These are phyloP conservation scores for Archaeoteleia sp. DNA, from an alignment of 2,888 invertebrate genomes.

Conservation along the genomic window DNA sequence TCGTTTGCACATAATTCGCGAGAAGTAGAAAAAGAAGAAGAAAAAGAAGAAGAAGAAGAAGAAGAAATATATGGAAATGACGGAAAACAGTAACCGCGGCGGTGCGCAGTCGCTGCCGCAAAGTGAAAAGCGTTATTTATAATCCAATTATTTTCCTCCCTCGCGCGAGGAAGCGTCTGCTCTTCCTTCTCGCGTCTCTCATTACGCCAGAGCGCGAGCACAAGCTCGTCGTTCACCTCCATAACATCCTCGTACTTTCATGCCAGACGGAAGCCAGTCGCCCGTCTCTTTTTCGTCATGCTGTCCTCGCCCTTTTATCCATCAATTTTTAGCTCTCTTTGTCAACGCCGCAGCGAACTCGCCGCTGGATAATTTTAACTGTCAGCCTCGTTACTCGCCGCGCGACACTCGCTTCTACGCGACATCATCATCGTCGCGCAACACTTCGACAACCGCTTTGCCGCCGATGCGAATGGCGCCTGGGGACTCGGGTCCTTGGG, in stretches of 20 bases:
- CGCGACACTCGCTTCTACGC: constrained; percentile 33
- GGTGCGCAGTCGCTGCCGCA: constrained; percentile 17
- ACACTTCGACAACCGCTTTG: constrained; percentile 50
- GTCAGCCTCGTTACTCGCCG: constrained; percentile 44
- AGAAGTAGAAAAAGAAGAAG: background rate
- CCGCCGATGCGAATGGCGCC: constrained; percentile 26
- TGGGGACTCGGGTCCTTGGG: constrained; percentile 9
- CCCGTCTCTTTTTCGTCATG: background rate
- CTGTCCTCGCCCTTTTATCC: constrained; percentile 44
- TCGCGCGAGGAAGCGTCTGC: constrained; percentile 42
- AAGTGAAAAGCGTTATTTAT: constrained; percentile 48
- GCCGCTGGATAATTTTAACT: constrained; percentile 52
- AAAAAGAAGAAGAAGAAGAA: background rate
- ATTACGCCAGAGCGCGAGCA: constrained; percentile 17
- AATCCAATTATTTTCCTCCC: constrained; percentile 49
- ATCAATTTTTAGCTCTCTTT: constrained; percentile 50
- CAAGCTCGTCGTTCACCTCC: constrained; percentile 40
- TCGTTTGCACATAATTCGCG: background rate
- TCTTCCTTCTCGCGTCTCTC: constrained; percentile 33
- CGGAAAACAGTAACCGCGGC: constrained; percentile 14
- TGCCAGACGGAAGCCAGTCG: constrained; percentile 37
- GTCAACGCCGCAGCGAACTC: constrained; percentile 27
- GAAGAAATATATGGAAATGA: constrained; percentile 9
- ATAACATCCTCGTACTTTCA: constrained; percentile 33
- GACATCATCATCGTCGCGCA: constrained; percentile 46